Conservation (phyloP, 30 jellyfish, hydroid and myxozoan genomes). For the Cassiopea xamachana region DNA sequence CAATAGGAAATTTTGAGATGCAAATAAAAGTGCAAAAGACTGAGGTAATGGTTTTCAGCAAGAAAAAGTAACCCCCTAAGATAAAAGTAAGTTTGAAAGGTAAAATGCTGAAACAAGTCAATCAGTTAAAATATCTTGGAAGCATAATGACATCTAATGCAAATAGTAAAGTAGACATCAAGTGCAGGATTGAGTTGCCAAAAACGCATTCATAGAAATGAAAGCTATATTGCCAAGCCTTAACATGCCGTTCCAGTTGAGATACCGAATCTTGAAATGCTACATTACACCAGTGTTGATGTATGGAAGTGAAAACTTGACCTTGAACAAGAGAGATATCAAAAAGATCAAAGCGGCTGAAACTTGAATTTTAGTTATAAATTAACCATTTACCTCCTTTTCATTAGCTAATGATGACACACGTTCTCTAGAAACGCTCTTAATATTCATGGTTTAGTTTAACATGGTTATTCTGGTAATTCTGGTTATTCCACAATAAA, state of each 20-base stretch:
- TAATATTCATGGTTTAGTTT: too few relatives aligned
- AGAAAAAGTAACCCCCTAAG: not conserved
- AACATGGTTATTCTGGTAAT: too few relatives aligned
- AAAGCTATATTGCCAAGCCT: not conserved
- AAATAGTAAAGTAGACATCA: not conserved
- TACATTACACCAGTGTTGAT: not conserved
- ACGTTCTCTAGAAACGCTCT: too few relatives aligned
- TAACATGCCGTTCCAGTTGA: not conserved
- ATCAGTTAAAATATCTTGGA: not conserved
- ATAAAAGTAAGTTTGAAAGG: not conserved
- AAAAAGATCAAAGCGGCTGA: not conserved
- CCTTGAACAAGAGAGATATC: not conserved
- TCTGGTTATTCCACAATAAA: too few relatives aligned
- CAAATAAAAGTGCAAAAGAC: not conserved
- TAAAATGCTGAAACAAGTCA: not conserved
- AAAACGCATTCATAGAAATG: not conserved
- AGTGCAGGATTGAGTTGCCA: conserved; percentile 2
- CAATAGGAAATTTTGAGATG: not conserved
- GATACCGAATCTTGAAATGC: not conserved
- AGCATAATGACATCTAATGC: not conserved
- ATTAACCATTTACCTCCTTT: too few relatives aligned
- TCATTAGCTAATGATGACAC: too few relatives aligned
- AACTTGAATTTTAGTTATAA: not conserved
- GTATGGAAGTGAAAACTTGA: conserved; percentile 4
- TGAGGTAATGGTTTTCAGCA: not conserved